phyloP scores from a whole-genome alignment of 2,797 vertebrate genomes.

The Erethizon dorsatum region DNA sequence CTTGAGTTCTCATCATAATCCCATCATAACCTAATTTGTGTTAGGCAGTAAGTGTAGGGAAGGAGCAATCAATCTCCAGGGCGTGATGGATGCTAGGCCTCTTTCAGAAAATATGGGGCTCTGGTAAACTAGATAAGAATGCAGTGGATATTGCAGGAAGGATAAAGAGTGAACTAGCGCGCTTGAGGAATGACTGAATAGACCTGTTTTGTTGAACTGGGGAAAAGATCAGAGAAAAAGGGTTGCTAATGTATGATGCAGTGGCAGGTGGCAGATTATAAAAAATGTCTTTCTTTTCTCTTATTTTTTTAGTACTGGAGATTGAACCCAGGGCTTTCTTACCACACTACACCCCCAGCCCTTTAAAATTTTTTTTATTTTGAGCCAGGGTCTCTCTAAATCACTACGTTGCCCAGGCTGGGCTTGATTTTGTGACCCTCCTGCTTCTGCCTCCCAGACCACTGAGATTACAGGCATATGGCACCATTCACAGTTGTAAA shows the following conservation, averaged over 20 bases:
- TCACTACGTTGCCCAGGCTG: not conserved
- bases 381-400: not conserved
- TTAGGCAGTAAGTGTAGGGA: not conserved
- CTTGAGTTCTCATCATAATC: not conserved
- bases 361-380: not conserved
- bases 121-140: not conserved
- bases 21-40: not conserved
- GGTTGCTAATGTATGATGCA: not conserved
- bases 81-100: not conserved
- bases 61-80: not conserved
- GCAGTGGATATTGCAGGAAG: not conserved
- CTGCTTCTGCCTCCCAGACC: not conserved
- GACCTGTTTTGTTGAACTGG: not conserved
- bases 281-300: not conserved
- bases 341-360: not conserved
- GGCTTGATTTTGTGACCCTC: not conserved
- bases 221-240: not conserved
- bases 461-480: not conserved
- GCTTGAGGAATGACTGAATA: not conserved
- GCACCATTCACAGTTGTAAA: not conserved
- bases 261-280: not conserved
- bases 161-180: not conserved
- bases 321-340: not conserved
- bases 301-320: not conserved
- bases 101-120: not conserved